Evolutionary conservation across 2,113 vertebrate species (phyloP).

Genomic region (Psophia crepitans): DNA sequence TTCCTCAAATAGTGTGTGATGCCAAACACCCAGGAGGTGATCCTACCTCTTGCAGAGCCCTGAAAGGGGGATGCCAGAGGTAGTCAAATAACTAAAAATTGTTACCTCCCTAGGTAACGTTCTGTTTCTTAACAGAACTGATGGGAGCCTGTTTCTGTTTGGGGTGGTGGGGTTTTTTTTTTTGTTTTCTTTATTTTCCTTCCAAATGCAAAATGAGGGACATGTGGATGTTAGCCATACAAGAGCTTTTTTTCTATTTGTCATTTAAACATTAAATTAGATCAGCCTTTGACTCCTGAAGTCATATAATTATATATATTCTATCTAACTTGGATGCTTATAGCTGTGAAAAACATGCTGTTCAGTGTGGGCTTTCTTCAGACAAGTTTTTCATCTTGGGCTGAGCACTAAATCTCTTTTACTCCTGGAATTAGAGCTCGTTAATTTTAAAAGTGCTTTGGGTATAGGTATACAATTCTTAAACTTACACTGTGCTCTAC

Average conservation of each 20-base stretch:
- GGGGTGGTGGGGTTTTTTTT: not conserved
- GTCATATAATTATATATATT: not conserved
- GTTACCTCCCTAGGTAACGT: not conserved
- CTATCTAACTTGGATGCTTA: not conserved
- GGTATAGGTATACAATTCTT: not conserved
- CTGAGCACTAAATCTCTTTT: not conserved
- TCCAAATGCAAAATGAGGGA: not conserved
- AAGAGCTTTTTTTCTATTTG: not conserved
- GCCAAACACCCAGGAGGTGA: not conserved
- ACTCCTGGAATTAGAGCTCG: not conserved
- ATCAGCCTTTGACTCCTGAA: not conserved
- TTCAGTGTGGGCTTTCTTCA: not conserved
- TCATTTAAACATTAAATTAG: not conserved
- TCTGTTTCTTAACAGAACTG: not conserved
- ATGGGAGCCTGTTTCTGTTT: not conserved
- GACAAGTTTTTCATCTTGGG: not conserved
- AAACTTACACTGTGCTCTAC: rapidly evolving
- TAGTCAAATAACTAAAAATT: not conserved
- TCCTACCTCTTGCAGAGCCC: not conserved
- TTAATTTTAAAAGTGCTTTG: not conserved
- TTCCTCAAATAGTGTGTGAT: not conserved
- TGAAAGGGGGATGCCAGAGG: not conserved
- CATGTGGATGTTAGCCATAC: not conserved
- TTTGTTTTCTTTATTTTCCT: not conserved
- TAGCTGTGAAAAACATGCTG: not conserved